phyloP scores from a whole-genome alignment of 2,888 invertebrate genomes.

The Crocallis elinguaria region DNA sequence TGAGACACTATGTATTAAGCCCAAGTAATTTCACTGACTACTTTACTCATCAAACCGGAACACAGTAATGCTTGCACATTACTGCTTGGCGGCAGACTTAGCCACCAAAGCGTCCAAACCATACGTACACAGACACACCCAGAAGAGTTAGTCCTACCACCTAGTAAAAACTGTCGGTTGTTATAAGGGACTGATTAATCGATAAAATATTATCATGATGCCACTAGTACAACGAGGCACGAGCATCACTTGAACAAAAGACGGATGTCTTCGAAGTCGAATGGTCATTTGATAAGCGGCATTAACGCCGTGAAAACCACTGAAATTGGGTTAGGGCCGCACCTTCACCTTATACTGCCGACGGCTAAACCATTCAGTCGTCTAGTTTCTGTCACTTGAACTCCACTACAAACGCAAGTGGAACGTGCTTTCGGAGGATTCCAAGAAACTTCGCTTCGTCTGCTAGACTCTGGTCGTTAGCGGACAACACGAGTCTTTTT shows the following conservation, averaged over 20 bases:
- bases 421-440: slow-evolving; percentile 34
- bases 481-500: slow-evolving; percentile 11
- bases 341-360: slow-evolving; percentile 5
- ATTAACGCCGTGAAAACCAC: slow-evolving; percentile 22
- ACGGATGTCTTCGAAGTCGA: slow-evolving; percentile 3
- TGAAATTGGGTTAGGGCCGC: slow-evolving; percentile 29
- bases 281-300: slow-evolving; percentile 20
- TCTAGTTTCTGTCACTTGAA: slow-evolving; percentile 33
- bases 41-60: too few relatives aligned
- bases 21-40: too few relatives aligned
- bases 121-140: too few relatives aligned
- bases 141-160: too few relatives aligned
- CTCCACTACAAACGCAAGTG: slow-evolving; percentile 23
- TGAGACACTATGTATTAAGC: too few relatives aligned
- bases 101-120: too few relatives aligned
- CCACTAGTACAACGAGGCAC: slow-evolving; percentile 25
- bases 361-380: slow-evolving; percentile 23
- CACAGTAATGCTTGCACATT: too few relatives aligned
- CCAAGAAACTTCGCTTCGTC: slow-evolving; percentile 27
- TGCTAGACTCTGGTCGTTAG: slow-evolving; percentile 35
- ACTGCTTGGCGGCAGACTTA: too few relatives aligned
- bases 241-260: slow-evolving; percentile 29
- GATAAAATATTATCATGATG: slow-evolving; percentile 36
- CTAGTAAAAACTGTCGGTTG: too few relatives aligned
- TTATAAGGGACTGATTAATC: slow-evolving; percentile 16